Evolutionary conservation across 2,113 vertebrate genomes (phyloP).

Genomic region (Balaeniceps rex): DNA sequence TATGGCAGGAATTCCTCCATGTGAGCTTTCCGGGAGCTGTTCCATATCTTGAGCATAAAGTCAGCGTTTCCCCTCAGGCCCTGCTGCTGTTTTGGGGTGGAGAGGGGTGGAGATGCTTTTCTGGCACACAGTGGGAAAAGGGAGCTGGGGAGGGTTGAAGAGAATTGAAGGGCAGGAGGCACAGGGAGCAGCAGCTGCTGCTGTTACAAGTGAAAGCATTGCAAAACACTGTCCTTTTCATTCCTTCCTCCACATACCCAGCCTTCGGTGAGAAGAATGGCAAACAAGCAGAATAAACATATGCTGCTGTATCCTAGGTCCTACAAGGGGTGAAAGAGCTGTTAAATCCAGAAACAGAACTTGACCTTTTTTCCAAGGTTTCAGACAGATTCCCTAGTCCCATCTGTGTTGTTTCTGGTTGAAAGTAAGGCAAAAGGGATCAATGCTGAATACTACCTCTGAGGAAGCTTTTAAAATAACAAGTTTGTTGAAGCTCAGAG

Average conservation of each 20-base stretch:
- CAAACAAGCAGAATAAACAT: not conserved
- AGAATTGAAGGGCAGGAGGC: not conserved
- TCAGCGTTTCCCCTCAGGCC: conserved; percentile 11
- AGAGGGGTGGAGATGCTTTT: not conserved
- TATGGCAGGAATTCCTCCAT: not conserved
- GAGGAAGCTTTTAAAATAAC: not conserved
- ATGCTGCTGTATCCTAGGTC: not conserved
- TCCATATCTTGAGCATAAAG: conserved; percentile 27
- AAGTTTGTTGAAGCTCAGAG: not conserved
- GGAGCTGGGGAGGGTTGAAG: not conserved
- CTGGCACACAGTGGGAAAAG: not conserved
- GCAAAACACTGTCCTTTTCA: not conserved
- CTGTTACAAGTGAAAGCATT: not conserved
- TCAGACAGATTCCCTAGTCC: not conserved
- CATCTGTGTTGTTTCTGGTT: not conserved
- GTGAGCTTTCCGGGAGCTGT: conserved; percentile 24
- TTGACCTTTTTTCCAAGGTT: not conserved
- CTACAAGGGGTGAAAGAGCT: not conserved
- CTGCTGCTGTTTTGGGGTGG: not conserved
- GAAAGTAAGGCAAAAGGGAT: not conserved
- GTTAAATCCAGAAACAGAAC: not conserved
- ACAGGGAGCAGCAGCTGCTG: conserved; percentile 17
- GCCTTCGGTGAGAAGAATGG: not conserved
- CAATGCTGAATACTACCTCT: not conserved
- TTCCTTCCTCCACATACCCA: not conserved